Evolutionary conservation across 2,888 invertebrate species (phyloP).

Genomic region (Lordiphosa fenestrarum): DNA sequence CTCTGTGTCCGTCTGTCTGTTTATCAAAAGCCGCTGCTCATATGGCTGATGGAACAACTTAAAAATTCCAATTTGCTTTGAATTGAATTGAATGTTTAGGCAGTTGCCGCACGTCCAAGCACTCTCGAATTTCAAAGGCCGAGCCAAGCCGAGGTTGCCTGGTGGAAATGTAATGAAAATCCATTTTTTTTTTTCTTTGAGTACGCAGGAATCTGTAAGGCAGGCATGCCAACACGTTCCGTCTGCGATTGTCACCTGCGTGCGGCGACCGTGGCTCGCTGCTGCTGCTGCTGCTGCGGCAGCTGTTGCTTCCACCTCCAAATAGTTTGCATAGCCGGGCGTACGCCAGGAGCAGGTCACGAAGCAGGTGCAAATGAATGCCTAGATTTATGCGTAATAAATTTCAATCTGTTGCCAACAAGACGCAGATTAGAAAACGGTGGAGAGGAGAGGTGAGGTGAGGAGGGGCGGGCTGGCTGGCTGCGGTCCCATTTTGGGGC

Average conservation of each 20-base stretch:
- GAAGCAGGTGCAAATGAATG: constrained; percentile 73
- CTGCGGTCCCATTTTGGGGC: constrained; percentile 5
- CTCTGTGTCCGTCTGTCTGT: constrained; percentile 20
- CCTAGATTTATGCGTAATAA: constrained; percentile 79
- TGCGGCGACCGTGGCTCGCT: constrained; percentile 28
- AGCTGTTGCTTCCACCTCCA: constrained; percentile 28
- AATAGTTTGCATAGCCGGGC: constrained; percentile 65
- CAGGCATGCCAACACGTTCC: constrained; percentile 56
- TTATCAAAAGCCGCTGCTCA: constrained; percentile 46
- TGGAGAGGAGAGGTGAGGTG: background rate
- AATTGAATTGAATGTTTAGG: constrained; percentile 29
- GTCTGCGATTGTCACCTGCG: constrained; percentile 61
- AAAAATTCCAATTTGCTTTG: constrained; percentile 47
- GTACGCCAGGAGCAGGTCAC: constrained; percentile 21
- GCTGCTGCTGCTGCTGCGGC: constrained; percentile 16
- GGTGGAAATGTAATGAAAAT: constrained; percentile 55
- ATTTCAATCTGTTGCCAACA: constrained; percentile 78
- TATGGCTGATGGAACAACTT: constrained; percentile 36
- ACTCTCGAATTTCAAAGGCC: constrained; percentile 9
- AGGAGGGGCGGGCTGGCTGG: no score
- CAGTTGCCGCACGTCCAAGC: constrained; percentile 56
- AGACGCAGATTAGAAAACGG: constrained; percentile 66
- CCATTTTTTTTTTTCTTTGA: constrained; percentile 29
- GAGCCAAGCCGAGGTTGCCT: no score
- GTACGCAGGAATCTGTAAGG: constrained; percentile 10